Evolutionary conservation across 1,140 invertebrate species (phyloP).

Genomic region (Drosophila ironensis): DNA sequence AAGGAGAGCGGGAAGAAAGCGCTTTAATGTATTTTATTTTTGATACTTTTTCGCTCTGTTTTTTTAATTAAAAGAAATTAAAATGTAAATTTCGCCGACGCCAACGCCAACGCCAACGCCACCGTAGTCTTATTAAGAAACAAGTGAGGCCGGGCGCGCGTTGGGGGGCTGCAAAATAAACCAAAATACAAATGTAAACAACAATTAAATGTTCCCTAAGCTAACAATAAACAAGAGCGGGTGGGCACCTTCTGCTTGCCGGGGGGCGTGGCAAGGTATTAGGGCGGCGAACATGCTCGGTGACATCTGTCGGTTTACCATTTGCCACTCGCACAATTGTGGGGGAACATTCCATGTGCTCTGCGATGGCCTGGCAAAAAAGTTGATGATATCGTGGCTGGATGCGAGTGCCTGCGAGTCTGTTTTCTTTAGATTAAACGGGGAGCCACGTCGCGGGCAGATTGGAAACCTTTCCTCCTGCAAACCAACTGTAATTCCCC

Average conservation of each 20-base stretch:
- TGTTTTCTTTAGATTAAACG: background rate
- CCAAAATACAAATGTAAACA: conserved; percentile 78
- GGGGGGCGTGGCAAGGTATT: conserved; percentile 2
- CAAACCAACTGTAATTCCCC: too few species aligned
- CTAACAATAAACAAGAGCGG: conserved; percentile 52
- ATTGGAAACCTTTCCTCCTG: too few species aligned
- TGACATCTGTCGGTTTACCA: conserved; percentile 27
- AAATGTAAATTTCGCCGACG: conserved; percentile 63
- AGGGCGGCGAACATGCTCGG: background rate
- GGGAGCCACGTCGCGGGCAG: too few species aligned
- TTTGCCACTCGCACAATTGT: conserved; percentile 32
- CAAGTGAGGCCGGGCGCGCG: too few species aligned
- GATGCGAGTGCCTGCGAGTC: background rate
- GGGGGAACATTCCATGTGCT: too few species aligned
- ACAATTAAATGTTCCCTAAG: conserved; percentile 79
- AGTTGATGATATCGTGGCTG: background rate
- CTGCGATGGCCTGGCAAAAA: too few species aligned
- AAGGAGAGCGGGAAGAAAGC: conserved; percentile 8
- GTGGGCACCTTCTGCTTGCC: background rate
- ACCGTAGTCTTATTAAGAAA: conserved; percentile 57
- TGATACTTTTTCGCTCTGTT: conserved; percentile 20
- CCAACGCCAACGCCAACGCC: background rate
- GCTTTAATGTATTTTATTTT: conserved; percentile 65
- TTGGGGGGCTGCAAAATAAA: conserved; percentile 63
- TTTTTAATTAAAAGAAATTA: conserved; percentile 79